phyloP scores from a whole-genome alignment of 2,888 invertebrate species.

The Timandra comae region DNA sequence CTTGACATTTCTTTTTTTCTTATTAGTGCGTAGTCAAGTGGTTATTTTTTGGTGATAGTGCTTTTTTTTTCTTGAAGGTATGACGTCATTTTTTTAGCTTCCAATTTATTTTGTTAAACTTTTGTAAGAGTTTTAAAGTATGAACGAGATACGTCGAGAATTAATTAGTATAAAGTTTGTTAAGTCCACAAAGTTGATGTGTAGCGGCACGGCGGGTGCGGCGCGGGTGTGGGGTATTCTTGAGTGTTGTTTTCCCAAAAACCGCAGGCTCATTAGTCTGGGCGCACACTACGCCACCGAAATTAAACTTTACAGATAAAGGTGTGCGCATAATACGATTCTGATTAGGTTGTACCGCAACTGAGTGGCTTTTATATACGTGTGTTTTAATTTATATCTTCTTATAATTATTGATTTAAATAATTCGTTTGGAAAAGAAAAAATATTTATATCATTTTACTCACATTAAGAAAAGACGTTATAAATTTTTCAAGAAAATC shows the following conservation, averaged over 20 bases:
- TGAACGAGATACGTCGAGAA: slow-evolving; percentile 18
- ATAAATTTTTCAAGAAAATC: no score
- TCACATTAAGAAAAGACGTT: no score
- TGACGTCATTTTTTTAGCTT: slow-evolving; percentile 1
- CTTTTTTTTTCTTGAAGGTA: slow-evolving; percentile 19
- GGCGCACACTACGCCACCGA: slow-evolving; percentile 62
- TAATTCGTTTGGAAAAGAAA: no score
- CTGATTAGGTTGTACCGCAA: slow-evolving; percentile 51
- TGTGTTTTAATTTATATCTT: no score
- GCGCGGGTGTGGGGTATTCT: slow-evolving; percentile 36
- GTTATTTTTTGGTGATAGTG: slow-evolving; percentile 22
- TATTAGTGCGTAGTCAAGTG: slow-evolving; percentile 8
- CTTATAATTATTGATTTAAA: no score
- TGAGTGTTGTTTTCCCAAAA: slow-evolving; percentile 61
- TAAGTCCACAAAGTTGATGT: slow-evolving; percentile 46
- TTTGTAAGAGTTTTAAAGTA: slow-evolving; percentile 8
- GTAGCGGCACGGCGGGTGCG: slow-evolving; percentile 32
- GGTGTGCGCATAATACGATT: slow-evolving; percentile 31
- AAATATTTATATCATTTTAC: no score
- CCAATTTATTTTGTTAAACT: background rate
- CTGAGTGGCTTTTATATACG: slow-evolving; percentile 1
- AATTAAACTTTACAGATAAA: slow-evolving; percentile 64
- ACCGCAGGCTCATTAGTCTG: slow-evolving; percentile 72
- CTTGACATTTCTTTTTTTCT: slow-evolving; percentile 36
- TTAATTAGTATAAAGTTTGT: slow-evolving; percentile 61